Conservation (phyloP, 2,888 invertebrate genomes). For the Unio delphinus region DNA sequence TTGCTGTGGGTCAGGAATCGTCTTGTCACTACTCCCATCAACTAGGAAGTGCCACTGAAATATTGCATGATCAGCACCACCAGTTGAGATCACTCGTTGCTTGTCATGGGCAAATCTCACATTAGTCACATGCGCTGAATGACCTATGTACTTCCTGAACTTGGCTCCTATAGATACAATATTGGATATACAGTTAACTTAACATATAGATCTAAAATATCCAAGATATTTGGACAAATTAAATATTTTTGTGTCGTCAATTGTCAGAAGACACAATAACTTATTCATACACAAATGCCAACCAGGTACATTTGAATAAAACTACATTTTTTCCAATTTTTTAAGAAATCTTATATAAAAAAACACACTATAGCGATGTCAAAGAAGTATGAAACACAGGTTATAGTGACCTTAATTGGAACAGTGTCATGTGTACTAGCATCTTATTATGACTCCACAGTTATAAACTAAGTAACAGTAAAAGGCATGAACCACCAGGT, state of each 20-base stretch:
- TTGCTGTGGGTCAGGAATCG: constrained; percentile 48
- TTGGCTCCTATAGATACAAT: constrained; percentile 68
- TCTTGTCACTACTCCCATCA: constrained; percentile 46
- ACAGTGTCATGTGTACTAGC: too few relatives aligned
- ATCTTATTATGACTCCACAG: too few relatives aligned
- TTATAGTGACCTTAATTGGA: too few relatives aligned
- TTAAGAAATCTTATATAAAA: too few relatives aligned
- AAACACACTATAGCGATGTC: too few relatives aligned
- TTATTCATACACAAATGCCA: too few relatives aligned
- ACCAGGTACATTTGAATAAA: too few relatives aligned
- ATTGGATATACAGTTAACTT: neutral
- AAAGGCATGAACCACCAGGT: too few relatives aligned
- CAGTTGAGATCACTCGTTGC: constrained; percentile 68
- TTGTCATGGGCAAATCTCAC: constrained; percentile 71
- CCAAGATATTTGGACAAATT: neutral
- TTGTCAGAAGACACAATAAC: too few relatives aligned
- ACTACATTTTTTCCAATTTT: too few relatives aligned
- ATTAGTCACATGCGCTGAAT: constrained; percentile 73
- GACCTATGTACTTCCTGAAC: constrained; percentile 71
- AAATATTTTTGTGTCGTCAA: neutral
- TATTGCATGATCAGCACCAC: constrained; percentile 72
- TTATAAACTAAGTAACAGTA: too few relatives aligned
- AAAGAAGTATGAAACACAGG: too few relatives aligned
- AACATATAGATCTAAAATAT: neutral
- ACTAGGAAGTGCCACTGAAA: constrained; percentile 71